These are phyloP conservation scores for Lepilemur ruficaudatus DNA, from an alignment of 2,797 vertebrate species.

Conservation along the genomic window DNA sequence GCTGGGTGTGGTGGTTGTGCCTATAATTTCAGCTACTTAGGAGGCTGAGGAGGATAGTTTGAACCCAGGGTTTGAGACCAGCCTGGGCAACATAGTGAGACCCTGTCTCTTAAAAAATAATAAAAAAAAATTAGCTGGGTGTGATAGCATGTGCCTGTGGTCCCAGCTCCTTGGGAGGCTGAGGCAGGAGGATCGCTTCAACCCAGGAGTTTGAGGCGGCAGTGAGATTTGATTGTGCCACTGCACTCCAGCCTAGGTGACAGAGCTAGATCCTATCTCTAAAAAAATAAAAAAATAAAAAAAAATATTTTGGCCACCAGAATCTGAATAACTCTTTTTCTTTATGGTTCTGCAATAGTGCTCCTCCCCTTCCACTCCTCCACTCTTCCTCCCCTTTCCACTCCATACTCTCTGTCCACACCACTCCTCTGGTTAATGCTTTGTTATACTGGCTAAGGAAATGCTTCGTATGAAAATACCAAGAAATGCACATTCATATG, in stretches of 20 bases:
- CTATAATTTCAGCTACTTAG: not conserved
- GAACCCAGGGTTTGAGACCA: not conserved
- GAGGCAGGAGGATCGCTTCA: not conserved
- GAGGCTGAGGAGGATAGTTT: not conserved
- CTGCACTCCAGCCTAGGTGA: not conserved
- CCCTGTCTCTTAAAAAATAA: not conserved
- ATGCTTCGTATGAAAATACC: not conserved
- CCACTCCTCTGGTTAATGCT: not conserved
- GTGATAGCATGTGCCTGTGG: not conserved
- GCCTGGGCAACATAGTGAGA: not conserved
- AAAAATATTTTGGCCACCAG: not conserved
- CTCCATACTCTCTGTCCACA: not conserved
- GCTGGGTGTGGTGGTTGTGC: not conserved
- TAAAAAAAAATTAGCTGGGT: not conserved
- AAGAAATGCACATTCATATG: not conserved
- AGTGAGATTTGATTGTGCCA: not conserved
- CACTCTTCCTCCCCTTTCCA: not conserved
- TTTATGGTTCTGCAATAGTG: not conserved
- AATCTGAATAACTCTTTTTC: not conserved
- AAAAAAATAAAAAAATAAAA: not conserved
- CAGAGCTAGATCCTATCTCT: not conserved
- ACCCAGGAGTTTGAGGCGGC: not conserved
- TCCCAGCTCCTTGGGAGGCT: not conserved
- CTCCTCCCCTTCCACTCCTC: not conserved
- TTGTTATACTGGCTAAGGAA: not conserved